These are phyloP conservation scores for Odontamblyopus rebecca DNA, from an alignment of 2,797 vertebrate genomes.

Conservation along the genomic window DNA sequence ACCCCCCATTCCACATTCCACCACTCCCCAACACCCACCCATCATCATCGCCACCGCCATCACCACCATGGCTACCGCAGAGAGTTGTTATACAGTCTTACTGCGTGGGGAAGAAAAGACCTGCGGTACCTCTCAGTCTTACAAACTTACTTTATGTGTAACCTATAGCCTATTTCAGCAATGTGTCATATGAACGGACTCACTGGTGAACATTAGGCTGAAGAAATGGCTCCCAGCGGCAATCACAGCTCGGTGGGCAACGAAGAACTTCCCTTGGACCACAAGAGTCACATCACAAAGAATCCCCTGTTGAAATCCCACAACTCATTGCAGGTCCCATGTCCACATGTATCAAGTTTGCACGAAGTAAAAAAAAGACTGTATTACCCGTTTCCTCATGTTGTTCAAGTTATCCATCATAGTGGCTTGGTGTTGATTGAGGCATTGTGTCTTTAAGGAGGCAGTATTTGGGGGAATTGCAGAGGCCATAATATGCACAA, in stretches of 20 bases:
- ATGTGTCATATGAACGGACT: slow-evolving; percentile 58
- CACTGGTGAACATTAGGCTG: slow-evolving; percentile 98
- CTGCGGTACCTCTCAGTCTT: no score
- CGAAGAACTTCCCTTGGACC: slow-evolving; percentile 93
- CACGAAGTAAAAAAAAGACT: no score
- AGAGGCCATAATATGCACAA: slow-evolving; percentile 75
- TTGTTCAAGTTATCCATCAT: slow-evolving; percentile 96
- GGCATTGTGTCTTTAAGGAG: slow-evolving; percentile 92
- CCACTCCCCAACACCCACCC: no score
- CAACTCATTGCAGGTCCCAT: background rate
- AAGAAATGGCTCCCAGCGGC: slow-evolving; percentile 96
- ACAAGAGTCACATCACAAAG: slow-evolving; percentile 94
- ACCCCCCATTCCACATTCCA: no score
- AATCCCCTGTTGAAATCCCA: slow-evolving; percentile 78
- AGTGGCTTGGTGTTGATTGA: slow-evolving; percentile 86
- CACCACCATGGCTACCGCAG: no score
- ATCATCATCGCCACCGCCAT: no score
- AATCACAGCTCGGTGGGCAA: slow-evolving; percentile 92
- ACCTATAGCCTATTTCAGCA: background rate
- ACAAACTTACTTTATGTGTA: no score
- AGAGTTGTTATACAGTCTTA: no score
- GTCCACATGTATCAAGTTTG: background rate
- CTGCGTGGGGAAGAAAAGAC: no score
- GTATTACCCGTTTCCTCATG: slow-evolving; percentile 89
- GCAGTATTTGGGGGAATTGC: slow-evolving; percentile 75